Base-by-base conservation (phyloP, 2,888 invertebrate species). In the Epirrhoe tristata region DNA sequence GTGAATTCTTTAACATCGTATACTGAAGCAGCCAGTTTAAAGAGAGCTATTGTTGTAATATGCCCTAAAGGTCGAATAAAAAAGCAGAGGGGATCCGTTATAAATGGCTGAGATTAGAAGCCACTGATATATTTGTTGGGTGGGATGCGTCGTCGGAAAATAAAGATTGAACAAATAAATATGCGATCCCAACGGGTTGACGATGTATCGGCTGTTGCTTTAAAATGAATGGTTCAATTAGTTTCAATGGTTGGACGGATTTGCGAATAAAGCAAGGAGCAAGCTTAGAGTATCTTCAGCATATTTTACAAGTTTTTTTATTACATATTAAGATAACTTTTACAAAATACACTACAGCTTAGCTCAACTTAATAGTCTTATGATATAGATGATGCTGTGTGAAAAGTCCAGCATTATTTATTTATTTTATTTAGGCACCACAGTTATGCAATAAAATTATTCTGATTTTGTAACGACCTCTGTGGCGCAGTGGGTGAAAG, bases 111-210 rank as follows among this genome's bases (percentile, higher is more conserved):
- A 31, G 63, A 67, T 63, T 56, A 58, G 52, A 66, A 58, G 60
- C 58, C 59, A 63, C 56, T 71, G 69, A 72, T 72, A 74, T 70
- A 72, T 74, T 61, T 62, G 58, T 61, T 63, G 46, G 62, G 43
- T 43, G 63, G 66, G 39, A 58, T 57, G 63, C 57, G 71, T 70
- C 63, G 66, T 50, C 59, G 59, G 36, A 64, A 71, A 70, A 70
- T 74, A 71, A 71, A 67, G 63, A 66, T 63, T 57, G 67, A 34
- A 67, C 66, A 63, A 71, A 75, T 71, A 72, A 71, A 75, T 67
- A 69, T 57, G 58, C 50, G 32, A 48, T 60, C 48, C 63, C 62
- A 51, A 58, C 46, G 59, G 62, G 58, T 52, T 57, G 62, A 39
- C 66, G 67, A 65, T 60, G 63, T 63, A 62, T 70, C 46, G 66